phyloP scores from a whole-genome alignment of 2,797 vertebrate species.

The Silurus aristotelis region DNA sequence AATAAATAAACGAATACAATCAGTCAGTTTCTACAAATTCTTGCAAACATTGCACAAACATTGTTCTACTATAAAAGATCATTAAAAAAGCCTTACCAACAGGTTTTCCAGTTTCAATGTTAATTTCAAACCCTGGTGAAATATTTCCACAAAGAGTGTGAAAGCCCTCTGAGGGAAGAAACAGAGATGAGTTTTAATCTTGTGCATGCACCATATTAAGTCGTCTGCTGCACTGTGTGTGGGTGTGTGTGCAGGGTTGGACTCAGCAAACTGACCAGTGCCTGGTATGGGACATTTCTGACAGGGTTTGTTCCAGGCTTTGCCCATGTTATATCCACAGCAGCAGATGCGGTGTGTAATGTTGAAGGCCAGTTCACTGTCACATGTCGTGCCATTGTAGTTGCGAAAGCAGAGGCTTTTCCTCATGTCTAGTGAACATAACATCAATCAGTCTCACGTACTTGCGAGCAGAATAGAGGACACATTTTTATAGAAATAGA shows the following conservation, averaged over 20 bases:
- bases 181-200: neutral
- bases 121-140: constrained; percentile 81
- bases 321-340: constrained; percentile 82
- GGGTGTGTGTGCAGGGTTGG: too few relatives aligned
- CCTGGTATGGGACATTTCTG: constrained; percentile 77
- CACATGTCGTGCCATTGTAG: constrained; percentile 80
- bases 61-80: neutral
- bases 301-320: constrained; percentile 85
- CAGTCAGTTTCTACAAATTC: neutral
- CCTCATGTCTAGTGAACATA: constrained; percentile 77
- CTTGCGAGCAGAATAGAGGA: neutral
- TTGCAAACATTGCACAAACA: neutral
- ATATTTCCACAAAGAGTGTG: constrained; percentile 79
- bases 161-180: constrained; percentile 71
- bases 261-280: constrained; percentile 68
- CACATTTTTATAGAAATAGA: too few relatives aligned
- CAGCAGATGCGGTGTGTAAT: constrained; percentile 83
- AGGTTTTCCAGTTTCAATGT: constrained; percentile 82
- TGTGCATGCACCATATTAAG: neutral
- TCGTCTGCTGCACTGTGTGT: neutral
- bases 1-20: constrained; percentile 1
- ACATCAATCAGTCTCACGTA: neutral
- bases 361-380: constrained; percentile 81
- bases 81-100: constrained; percentile 67
- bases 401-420: constrained; percentile 83